These are phyloP conservation scores for Pristionchus entomophagus DNA, from an alignment of 2,888 invertebrate genomes.

Conservation along the genomic window DNA sequence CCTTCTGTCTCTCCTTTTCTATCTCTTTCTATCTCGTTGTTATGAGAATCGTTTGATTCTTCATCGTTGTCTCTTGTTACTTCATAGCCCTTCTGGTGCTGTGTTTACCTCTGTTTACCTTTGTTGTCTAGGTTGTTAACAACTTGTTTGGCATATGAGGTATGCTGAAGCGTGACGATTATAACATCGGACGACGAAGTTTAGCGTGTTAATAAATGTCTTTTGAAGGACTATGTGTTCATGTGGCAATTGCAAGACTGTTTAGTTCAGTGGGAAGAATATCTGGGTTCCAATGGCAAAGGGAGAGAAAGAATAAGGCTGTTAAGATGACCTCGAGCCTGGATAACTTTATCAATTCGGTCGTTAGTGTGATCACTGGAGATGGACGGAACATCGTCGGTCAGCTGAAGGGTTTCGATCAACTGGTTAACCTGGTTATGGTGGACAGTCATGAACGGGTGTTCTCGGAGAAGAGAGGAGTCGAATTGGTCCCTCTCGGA, in stretches of 20 bases:
- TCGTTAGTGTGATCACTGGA: constrained; percentile 91
- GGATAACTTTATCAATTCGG: constrained; percentile 71
- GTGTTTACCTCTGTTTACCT: not conserved
- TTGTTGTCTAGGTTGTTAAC: constrained; percentile 47
- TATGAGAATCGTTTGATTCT: constrained; percentile 19
- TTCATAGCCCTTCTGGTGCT: constrained; percentile 46
- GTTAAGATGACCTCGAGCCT: constrained; percentile 67
- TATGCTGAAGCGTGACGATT: constrained; percentile 43
- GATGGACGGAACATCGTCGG: constrained; percentile 97
- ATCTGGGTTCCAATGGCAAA: not conserved
- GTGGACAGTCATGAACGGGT: constrained; percentile 98
- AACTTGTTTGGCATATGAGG: constrained; percentile 39
- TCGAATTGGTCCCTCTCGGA: constrained; percentile 95
- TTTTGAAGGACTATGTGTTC: constrained; percentile 32
- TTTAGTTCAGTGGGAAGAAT: constrained; percentile 12
- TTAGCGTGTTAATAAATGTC: constrained; percentile 46
- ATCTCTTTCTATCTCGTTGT: constrained; percentile 32
- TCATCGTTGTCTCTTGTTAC: constrained; percentile 45
- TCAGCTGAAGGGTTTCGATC: constrained; percentile 93
- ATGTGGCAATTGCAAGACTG: not conserved
- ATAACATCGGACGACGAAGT: constrained; percentile 35
- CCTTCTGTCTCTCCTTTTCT: constrained; percentile 33
- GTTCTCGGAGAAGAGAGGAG: constrained; percentile 88
- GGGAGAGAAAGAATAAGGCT: not conserved
- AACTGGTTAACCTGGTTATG: constrained; percentile 97